Evolutionary conservation across 2,888 invertebrate genomes (phyloP), one percentile per base, ranked within the genome.

Genomic region (Cybosia mesomella): DNA sequence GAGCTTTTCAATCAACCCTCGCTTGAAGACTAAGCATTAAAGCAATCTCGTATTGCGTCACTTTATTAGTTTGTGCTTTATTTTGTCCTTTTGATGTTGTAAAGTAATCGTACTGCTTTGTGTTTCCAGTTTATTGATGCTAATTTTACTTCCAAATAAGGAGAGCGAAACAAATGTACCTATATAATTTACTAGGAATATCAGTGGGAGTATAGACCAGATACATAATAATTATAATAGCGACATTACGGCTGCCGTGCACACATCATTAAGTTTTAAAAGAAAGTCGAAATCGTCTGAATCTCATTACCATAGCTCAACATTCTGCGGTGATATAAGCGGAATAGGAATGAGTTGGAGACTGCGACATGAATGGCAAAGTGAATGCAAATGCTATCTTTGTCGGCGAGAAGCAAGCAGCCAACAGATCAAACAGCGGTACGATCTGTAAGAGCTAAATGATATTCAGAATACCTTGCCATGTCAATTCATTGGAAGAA

Each of bases 21-120:
- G 88, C 89, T 89, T 88, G 91, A 89, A 88, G 90, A 85, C 84
- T 88, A 89, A 89, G 88, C 87, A 92, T 94, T 94, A 93, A 93
- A 94, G 92, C 91, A 91, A 92, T 93, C 93, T 91, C 89, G 85
- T 86, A 88, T 89, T 89, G 91, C 91, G 91, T 89, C 92, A 91
- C 92, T 90, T 93, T 94, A 94, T 94, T 94, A 93, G 89, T 91
- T 92, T 87, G 85, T 86, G 87, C 89, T 92, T 91, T 90, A 91
- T 91, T 90, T 89, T 86, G 88, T 85, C 87, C 92, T 91, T 93
- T 94, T 94, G 94, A 94, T 93, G 93, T 93, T 89, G 85, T 81
- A 85, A 88, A 91, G 89, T 86, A 91, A 91, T 91, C 86, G 83
- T 68, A 83, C 84, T 86, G 84, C 87, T 89, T 87, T 89, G 85